Evolutionary conservation across 2,113 vertebrate genomes (phyloP).

Genomic region (Python bivittatus): DNA sequence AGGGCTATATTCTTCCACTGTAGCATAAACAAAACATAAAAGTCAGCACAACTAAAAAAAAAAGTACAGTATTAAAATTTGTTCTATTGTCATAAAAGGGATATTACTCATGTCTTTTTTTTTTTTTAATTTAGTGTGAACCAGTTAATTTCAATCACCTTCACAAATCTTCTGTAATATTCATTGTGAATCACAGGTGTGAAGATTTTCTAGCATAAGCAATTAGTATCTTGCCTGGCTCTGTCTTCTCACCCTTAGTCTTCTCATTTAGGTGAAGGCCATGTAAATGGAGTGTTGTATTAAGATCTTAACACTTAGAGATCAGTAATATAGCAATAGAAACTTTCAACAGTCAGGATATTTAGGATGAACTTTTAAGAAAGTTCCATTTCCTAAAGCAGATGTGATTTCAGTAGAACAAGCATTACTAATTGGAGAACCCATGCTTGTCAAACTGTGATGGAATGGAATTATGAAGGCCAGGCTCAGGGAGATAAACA

Average conservation of each 20-base stretch:
- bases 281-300: constrained; percentile 13
- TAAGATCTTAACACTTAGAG: constrained; percentile 8
- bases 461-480: no score
- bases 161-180: constrained; percentile 20
- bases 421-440: background rate
- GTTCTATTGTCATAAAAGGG: constrained; percentile 10
- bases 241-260: background rate
- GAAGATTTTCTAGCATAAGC: constrained; percentile 18
- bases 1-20: background rate
- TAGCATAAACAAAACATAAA: background rate
- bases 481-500: no score
- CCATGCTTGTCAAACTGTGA: background rate
- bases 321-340: background rate
- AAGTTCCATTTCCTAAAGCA: background rate
- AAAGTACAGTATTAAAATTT: background rate
- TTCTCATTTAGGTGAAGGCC: constrained; percentile 6
- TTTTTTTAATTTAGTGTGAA: background rate
- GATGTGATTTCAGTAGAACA: background rate
- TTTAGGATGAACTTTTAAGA: background rate
- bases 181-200: background rate
- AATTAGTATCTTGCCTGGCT: constrained; percentile 7
- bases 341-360: background rate
- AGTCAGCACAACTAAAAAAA: background rate
- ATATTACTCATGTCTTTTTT: background rate
- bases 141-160: constrained; percentile 13